Evolutionary conservation across 1,140 invertebrate species (phyloP).

Genomic region (Drosophila trapezifrons): DNA sequence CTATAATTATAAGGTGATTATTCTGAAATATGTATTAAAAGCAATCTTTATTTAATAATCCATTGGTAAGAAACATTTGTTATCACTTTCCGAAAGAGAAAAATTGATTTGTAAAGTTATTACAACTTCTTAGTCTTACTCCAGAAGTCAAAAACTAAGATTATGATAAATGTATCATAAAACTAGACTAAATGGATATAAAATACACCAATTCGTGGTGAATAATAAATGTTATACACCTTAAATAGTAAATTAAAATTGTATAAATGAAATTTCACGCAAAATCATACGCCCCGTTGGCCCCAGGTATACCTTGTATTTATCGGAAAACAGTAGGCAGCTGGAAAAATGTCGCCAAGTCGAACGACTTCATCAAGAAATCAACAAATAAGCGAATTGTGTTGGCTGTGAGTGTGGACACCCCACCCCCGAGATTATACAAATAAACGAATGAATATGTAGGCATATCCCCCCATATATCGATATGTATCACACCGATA

Average conservation of each 20-base stretch:
- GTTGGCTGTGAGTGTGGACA: slow-evolving; percentile 29
- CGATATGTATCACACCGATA: slow-evolving; percentile 19
- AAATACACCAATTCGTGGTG: neutral
- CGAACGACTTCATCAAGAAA: slow-evolving; percentile 73
- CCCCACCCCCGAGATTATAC: slow-evolving; percentile 4
- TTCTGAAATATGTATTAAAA: too few species aligned
- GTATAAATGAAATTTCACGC: too few species aligned
- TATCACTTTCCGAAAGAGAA: neutral
- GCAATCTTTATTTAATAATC: too few species aligned
- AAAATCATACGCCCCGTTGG: slow-evolving; percentile 42
- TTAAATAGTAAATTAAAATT: too few species aligned
- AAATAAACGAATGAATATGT: neutral
- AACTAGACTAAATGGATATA: neutral
- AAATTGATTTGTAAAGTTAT: neutral
- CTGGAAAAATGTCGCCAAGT: slow-evolving; percentile 34
- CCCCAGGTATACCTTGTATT: slow-evolving; percentile 1
- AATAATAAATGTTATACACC: too few species aligned
- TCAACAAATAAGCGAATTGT: slow-evolving; percentile 59
- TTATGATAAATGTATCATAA: neutral
- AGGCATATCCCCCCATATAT: too few species aligned
- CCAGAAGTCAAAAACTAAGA: neutral
- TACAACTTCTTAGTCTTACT: neutral
- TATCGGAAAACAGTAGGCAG: slow-evolving; percentile 12
- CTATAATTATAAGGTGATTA: too few species aligned
- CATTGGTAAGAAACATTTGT: neutral